A percentile compares a stretch with the other conserved stretches of the same genome.
Conservation (phyloP, 1,140 invertebrate genomes). For the Carposina sasakii region DNA sequence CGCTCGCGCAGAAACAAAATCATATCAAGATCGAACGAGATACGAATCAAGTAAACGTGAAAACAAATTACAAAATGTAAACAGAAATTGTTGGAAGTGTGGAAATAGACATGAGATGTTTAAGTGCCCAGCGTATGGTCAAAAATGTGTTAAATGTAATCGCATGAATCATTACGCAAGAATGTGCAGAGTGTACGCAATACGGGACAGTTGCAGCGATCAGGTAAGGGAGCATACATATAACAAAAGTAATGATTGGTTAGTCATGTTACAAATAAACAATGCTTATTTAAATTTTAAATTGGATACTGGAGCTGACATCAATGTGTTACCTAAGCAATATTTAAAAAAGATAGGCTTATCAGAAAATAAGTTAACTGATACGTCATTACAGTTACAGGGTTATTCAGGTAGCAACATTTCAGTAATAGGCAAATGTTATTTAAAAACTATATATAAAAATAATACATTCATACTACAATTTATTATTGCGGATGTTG, state of each 20-base stretch:
- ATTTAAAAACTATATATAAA: slow-evolving; percentile 8
- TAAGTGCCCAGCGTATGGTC: slow-evolving; percentile 7
- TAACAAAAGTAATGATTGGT: not conserved
- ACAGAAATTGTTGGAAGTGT: not conserved
- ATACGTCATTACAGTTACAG: not conserved
- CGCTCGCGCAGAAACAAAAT: no score
- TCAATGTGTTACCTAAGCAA: slow-evolving; percentile 5
- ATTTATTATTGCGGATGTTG: slow-evolving; percentile 10
- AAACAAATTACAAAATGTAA: no score
- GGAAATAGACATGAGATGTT: not conserved
- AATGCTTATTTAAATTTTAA: not conserved
- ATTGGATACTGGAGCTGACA: slow-evolving; percentile 8
- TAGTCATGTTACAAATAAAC: not conserved
- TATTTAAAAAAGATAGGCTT: not conserved
- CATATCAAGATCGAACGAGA: no score
- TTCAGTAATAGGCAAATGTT: slow-evolving; percentile 4
- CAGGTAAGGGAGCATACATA: slow-evolving; percentile 6
- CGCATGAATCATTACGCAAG: slow-evolving; percentile 12
- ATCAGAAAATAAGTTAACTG: not conserved
- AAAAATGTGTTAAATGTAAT: slow-evolving; percentile 6
- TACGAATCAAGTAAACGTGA: no score
- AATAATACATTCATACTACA: slow-evolving; percentile 1
- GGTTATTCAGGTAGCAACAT: slow-evolving; percentile 9
- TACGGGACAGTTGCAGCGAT: not conserved
- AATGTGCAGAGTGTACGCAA: not conserved